Evolutionary conservation across 1,140 invertebrate species (phyloP).

Genomic region (Dysdera silvatica): DNA sequence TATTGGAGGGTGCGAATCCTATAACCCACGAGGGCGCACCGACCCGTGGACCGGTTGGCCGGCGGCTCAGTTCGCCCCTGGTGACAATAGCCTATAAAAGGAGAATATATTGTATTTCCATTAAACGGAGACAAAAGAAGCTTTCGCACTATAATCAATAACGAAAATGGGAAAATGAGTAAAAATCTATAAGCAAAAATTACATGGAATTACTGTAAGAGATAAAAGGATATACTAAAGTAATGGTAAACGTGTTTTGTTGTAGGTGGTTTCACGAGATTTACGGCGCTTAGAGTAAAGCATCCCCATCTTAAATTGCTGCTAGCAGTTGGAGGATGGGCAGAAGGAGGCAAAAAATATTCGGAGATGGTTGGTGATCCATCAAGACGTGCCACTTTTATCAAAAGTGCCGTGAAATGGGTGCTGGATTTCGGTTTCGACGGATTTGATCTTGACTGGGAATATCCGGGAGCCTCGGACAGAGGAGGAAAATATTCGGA

Average conservation of each 20-base stretch:
- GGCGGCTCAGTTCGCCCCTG: too few relatives aligned
- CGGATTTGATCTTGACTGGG: constrained; percentile 46
- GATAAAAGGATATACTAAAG: too few relatives aligned
- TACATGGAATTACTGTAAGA: too few relatives aligned
- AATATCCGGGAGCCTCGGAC: constrained; percentile 67
- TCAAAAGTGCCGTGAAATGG: constrained; percentile 38
- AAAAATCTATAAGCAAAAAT: too few relatives aligned
- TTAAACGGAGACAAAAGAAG: too few relatives aligned
- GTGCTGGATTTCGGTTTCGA: constrained; percentile 42
- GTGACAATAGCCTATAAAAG: too few relatives aligned
- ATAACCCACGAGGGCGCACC: too few relatives aligned
- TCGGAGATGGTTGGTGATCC: constrained; percentile 39
- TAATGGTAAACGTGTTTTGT: background rate
- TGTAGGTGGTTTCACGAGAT: constrained; percentile 66
- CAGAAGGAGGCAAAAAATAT: constrained; percentile 40
- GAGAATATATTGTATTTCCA: too few relatives aligned
- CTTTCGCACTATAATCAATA: too few relatives aligned
- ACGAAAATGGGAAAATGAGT: too few relatives aligned
- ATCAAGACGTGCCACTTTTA: constrained; percentile 36
- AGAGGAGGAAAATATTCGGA: constrained; percentile 72
- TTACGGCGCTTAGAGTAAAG: constrained; percentile 61
- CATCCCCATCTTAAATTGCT: constrained; percentile 66
- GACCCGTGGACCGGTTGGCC: too few relatives aligned
- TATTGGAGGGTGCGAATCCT: too few relatives aligned
- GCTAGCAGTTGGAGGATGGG: constrained; percentile 61